Evolutionary conservation across 1,140 invertebrate genomes (phyloP).

Genomic region (Caenorhabditis remanei): DNA sequence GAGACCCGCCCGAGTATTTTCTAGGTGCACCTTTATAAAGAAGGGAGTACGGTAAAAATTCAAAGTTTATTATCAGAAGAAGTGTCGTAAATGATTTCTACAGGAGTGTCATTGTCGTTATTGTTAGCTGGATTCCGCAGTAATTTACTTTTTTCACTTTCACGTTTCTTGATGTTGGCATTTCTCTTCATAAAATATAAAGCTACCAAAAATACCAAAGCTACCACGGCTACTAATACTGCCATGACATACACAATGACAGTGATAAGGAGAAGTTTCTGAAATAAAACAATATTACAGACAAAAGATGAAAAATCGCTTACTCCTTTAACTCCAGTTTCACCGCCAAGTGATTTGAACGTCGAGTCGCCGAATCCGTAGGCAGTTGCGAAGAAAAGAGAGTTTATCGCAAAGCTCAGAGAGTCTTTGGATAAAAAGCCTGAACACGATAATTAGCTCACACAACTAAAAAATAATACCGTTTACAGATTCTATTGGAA

Average conservation of each 20-base stretch:
- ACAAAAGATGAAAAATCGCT: not conserved
- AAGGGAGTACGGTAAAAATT: not conserved
- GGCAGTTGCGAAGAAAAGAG: slow-evolving; percentile 8
- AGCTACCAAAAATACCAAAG: slow-evolving; percentile 12
- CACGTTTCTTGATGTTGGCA: slow-evolving; percentile 1
- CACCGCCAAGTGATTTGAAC: slow-evolving; percentile 25
- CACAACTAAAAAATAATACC: not conserved
- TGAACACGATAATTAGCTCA: not conserved
- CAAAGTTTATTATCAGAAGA: not conserved
- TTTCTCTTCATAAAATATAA: slow-evolving; percentile 19
- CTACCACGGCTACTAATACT: not conserved
- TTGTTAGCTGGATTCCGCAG: slow-evolving; percentile 24
- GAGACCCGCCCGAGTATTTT: no score
- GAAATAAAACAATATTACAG: not conserved
- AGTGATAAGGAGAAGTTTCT: slow-evolving; percentile 25
- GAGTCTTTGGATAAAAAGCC: not conserved
- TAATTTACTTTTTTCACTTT: slow-evolving; percentile 26
- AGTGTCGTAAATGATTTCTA: slow-evolving; percentile 27
- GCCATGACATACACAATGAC: not conserved
- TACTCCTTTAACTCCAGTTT: slow-evolving; percentile 17
- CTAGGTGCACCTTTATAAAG: no score
- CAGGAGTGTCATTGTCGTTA: not conserved
- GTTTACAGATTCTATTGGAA: slow-evolving; percentile 12
- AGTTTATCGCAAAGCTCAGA: slow-evolving; percentile 3
- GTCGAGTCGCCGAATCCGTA: slow-evolving; percentile 38